Conservation (phyloP, 2,113 vertebrate species). For the Planiliza haematocheilus region DNA sequence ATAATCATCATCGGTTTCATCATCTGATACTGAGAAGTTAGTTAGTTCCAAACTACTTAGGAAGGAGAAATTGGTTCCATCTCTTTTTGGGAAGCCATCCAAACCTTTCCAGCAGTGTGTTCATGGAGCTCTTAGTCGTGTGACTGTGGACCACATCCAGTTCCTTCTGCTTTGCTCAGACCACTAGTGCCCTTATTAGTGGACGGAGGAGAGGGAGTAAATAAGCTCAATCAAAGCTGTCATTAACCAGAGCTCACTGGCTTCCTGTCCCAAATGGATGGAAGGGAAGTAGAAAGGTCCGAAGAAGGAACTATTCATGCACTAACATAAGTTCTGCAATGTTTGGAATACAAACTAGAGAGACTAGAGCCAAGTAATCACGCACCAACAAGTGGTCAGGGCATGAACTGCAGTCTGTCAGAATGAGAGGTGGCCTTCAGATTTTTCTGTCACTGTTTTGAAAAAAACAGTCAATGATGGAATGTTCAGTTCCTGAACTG, state of each 20-base stretch:
- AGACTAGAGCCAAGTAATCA: too few relatives aligned
- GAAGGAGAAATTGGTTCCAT: background rate
- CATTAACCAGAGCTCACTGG: constrained; percentile 49
- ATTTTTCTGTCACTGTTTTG: too few relatives aligned
- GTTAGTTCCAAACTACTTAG: background rate
- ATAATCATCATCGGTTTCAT: too few relatives aligned
- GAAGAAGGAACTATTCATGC: constrained; percentile 19
- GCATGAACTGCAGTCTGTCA: too few relatives aligned
- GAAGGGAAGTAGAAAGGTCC: constrained; percentile 13
- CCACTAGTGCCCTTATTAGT: constrained; percentile 56
- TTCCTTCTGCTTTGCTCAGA: constrained; percentile 37
- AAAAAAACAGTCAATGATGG: too few relatives aligned
- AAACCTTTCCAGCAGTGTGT: background rate
- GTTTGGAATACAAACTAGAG: too few relatives aligned
- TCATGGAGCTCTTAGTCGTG: constrained; percentile 10
- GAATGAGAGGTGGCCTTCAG: too few relatives aligned
- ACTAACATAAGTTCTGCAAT: too few relatives aligned
- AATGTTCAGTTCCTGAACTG: too few relatives aligned
- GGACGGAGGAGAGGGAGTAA: constrained; percentile 33
- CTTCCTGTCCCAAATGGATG: constrained; percentile 31
- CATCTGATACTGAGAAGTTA: background rate
- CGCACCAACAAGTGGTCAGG: too few relatives aligned
- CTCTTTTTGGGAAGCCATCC: constrained; percentile 9
- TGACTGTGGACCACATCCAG: constrained; percentile 22
- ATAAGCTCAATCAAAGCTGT: constrained; percentile 47